Base-by-base conservation (phyloP, 1,140 invertebrate genomes). In the Trissolcus basalis region DNA sequence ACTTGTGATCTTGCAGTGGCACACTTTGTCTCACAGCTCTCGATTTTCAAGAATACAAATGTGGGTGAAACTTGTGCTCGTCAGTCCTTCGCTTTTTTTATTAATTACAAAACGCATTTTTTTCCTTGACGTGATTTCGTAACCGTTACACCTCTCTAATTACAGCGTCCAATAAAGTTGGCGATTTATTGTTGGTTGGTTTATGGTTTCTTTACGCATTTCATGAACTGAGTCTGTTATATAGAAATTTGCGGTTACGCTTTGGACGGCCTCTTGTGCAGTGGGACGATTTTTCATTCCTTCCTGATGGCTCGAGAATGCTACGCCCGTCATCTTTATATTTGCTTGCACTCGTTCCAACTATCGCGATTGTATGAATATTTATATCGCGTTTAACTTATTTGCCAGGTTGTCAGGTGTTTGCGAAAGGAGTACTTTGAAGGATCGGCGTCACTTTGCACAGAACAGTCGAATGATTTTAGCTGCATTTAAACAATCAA, bases 1-100 rank as follows among this genome's bases (percentile, higher is more conserved):
- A n/a, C 19, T 3, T 3, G 19, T 47, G 44, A 60, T 60, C 45
- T 49, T 50, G 45, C 58, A 60, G 36, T 19, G 58, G 50, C 58
- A 60, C 47, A 60, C 58, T 60, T 60, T 43, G 45, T 12, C 33
- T 51, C 49, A 12, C 6, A 27, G 33, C 49, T 36, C 33, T 51
- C 33, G 13, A 14, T 51, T 51, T 49, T 32, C 9, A 12, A 49
- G 4, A 4, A 8, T 32, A 49, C 9, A 32, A 49, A 12, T n/a
- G 19, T 49, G 19, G 12, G 19, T 10, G 47, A 32, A 9, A 47
- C 19, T 27, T 27, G 2, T 27, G 19, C 19, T 27, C 19, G 19
- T 27, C 19, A n/a, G n/a, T n/a, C 19, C 19, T 16, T 16, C 8
- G 12, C 5, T 16, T 49, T 49, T 32, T 32, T 33, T 49, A 27